These are phyloP conservation scores for Drosophila macrospina DNA, from an alignment of 2,888 invertebrate genomes.

Conservation along the genomic window DNA sequence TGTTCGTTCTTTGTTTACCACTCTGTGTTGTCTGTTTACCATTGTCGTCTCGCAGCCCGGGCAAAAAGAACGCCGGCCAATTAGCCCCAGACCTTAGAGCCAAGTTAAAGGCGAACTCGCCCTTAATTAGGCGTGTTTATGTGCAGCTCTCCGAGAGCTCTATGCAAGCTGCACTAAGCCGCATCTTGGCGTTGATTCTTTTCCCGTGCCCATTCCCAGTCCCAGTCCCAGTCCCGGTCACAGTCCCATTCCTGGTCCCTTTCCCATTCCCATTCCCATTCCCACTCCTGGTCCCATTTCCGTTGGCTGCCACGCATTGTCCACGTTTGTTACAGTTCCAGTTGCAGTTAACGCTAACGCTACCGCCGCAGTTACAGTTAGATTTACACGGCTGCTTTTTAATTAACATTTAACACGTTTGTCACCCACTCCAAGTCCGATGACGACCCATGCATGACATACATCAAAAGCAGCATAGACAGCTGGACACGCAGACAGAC, in stretches of 20 bases:
- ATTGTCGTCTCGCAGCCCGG: conserved; percentile 47
- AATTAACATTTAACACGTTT: conserved; percentile 77
- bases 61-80: conserved; percentile 74
- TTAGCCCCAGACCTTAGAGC: conserved; percentile 50
- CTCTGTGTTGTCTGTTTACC: conserved; percentile 43
- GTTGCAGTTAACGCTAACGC: conserved; percentile 7
- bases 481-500: conserved; percentile 28
- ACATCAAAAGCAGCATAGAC: conserved; percentile 70
- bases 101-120: conserved; percentile 31
- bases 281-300: background rate
- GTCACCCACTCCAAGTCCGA: conserved; percentile 26
- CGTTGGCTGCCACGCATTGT: conserved; percentile 16
- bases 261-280: background rate
- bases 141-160: conserved; percentile 43
- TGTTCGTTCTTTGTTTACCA: conserved; percentile 60
- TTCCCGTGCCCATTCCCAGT: background rate
- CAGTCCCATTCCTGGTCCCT: too few relatives aligned
- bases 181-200: conserved; percentile 49
- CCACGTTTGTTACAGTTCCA: conserved; percentile 34
- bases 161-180: conserved; percentile 65
- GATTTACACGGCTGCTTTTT: conserved; percentile 66
- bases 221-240: background rate
- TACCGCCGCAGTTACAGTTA: conserved; percentile 24
- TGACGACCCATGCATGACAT: conserved; percentile 67
- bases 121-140: conserved; percentile 78